Evolutionary conservation across 2,113 vertebrate genomes (phyloP).

Genomic region (Scalopus aquaticus): DNA sequence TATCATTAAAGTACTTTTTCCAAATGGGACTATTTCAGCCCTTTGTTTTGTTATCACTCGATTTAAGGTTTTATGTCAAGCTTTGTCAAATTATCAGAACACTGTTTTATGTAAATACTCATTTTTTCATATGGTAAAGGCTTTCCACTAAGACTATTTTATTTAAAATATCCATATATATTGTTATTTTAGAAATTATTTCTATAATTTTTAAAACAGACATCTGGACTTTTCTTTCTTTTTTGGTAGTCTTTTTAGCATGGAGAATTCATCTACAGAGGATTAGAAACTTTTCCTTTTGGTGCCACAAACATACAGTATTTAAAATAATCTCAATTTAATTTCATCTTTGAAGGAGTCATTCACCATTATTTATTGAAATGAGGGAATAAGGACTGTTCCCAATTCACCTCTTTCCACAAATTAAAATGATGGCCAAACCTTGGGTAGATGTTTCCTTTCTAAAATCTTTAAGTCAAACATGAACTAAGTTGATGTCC

Average conservation of each 20-base stretch:
- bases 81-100: conserved; percentile 28
- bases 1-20: conserved; percentile 29
- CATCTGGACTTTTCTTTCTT: background rate
- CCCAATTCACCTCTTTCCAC: conserved; percentile 26
- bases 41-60: conserved; percentile 39
- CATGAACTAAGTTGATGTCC: conserved; percentile 29
- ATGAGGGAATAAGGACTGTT: background rate
- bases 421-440: conserved; percentile 52
- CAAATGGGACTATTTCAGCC: conserved; percentile 22
- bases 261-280: conserved; percentile 46
- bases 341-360: conserved; percentile 30
- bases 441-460: background rate
- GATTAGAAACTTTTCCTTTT: conserved; percentile 49
- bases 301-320: background rate
- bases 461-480: conserved; percentile 51
- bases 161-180: conserved; percentile 33
- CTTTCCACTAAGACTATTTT: conserved; percentile 39
- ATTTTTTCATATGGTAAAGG: conserved; percentile 7
- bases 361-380: background rate
- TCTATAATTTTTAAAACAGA: conserved; percentile 51
- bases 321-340: conserved; percentile 12
- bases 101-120: conserved; percentile 40
- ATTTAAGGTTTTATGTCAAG: conserved; percentile 54
- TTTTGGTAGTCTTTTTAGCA: background rate
- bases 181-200: conserved; percentile 40